Evolutionary conservation across 2,797 vertebrate genomes (phyloP), one percentile per base, ranked within the genome.

Genomic region (Pristis pectinata): DNA sequence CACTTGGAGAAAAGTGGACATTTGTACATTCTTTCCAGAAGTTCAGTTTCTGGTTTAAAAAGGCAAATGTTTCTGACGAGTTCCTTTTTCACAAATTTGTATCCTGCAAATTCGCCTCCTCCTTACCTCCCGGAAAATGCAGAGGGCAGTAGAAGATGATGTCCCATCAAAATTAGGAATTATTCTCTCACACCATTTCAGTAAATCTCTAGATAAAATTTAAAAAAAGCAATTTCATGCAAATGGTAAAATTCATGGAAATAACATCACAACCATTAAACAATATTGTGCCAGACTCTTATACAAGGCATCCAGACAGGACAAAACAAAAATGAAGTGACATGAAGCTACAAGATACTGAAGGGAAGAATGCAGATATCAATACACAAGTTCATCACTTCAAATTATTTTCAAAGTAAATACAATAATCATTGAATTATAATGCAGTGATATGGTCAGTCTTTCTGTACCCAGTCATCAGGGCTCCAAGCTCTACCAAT

Each of bases 131-230:
- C 98, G 98, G 96, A 99, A 99, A 97, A 99, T 98, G 93, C 96
- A 97, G 94, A 98, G 96, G n/a, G 98, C 97, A 49, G 98, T 97
- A 94, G 97, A 96, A 44, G 98, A 96, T 22, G 98, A 98, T 87
- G 97, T 96, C 95, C 96, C 97, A 95, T 99, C 97, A 53, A 99
- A 99, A 96, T 97, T 97, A 95, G 97, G 96, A 37, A 96, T 97
- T 96, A 99, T 98, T 95, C 99, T 97, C 95, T 98, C 98, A 94
- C 98, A 99, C 99, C 99, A 99, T 94, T 99, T 99, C 95, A 99
- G 96, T 6, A 99, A 96, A 95, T 99, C 99, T 96, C 99, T 99
- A 96, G 27, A 15, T 94, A 89, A n/a, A 59, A 93, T 34, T 2
- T 94, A 74, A 94, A 95, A 82, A 94, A n/a, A 41, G 93, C 87